Base-by-base conservation (phyloP, 2,797 vertebrate species). In the Novumbra hubbsi region DNA sequence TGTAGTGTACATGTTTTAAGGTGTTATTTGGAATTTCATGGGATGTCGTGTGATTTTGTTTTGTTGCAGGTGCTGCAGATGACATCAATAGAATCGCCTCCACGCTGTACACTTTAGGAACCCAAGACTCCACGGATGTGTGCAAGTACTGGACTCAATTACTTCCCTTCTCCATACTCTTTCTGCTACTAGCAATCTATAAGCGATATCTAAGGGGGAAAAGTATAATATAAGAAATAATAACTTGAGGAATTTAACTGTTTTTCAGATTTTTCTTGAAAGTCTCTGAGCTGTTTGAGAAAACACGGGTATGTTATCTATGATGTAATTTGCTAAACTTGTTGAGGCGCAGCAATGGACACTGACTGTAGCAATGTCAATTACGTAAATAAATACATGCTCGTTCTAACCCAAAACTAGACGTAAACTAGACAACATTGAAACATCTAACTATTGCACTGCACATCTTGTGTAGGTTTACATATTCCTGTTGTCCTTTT, bases 51-150 rank as follows among this genome's bases (percentile, higher is more conserved):
- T 12, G 27, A 70, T 7, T 50, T 49, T 73, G 45, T 75, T 34
- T n/a, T 68, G 63, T 90, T 74, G 62, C 78, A 99, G 98, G 93
- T 89, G 95, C 95, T 87, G 96, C 97, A 6, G 98, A 99, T 70
- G 97, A 99, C 91, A 97, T 96, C 92, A 99, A 98, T 93, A 97
- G 96, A 95, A 99, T 99, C 89, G 96, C 96, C 77, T 98, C 97
- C 78, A 96, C 96, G 11, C 91, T 99, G 71, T 98, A 99, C 91
- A 89, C 94, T 9, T 91, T 99, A 90, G 97, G 97, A 88, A 98
- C 98, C 0, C 98, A 98, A 89, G 98, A 99, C 89, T 96, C 96
- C 79, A 98, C 97, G 71, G 97, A 98, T 81, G 93, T 98, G 90
- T 99, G 97, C 98, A 99, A 98, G 94, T 95, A 92, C 27, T 92